These are phyloP conservation scores for Antechinus flavipes DNA, from an alignment of 2,113 vertebrate species.

Conservation along the genomic window DNA sequence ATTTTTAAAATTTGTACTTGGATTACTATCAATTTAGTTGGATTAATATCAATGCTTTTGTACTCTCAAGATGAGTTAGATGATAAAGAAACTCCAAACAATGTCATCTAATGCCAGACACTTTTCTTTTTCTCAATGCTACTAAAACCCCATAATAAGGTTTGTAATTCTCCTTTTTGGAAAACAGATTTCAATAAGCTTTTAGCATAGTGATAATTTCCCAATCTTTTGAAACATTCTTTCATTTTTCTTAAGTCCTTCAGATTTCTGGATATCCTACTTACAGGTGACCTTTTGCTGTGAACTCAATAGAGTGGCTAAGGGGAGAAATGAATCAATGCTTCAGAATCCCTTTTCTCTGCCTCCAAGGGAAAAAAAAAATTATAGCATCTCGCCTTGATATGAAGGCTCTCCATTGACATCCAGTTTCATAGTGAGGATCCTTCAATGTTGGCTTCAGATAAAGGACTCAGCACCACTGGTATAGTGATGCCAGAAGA, in stretches of 20 bases:
- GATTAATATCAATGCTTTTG: constrained; percentile 66
- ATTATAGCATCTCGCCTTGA: constrained; percentile 74
- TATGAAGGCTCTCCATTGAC: constrained; percentile 72
- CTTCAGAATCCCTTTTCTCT: constrained; percentile 72
- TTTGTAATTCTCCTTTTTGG: constrained; percentile 79
- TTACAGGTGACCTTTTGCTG: constrained; percentile 66
- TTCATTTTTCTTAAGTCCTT: constrained; percentile 64
- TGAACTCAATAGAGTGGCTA: constrained; percentile 71
- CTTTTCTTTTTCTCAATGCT: constrained; percentile 76
- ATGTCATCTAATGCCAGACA: constrained; percentile 73
- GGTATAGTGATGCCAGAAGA: constrained; percentile 59
- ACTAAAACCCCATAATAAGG: constrained; percentile 74
- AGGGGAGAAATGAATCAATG: constrained; percentile 57
- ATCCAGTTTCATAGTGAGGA: constrained; percentile 75
- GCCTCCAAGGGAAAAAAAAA: constrained; percentile 65
- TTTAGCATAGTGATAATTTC: constrained; percentile 75
- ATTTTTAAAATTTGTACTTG: constrained; percentile 60
- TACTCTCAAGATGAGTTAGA: constrained; percentile 66
- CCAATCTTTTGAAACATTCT: constrained; percentile 77
- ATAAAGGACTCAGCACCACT: constrained; percentile 59
- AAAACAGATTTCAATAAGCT: constrained; percentile 72
- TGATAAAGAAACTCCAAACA: constrained; percentile 80
- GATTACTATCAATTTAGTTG: constrained; percentile 61
- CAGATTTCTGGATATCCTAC: constrained; percentile 73
- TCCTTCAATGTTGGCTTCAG: constrained; percentile 78